Conservation (phyloP, 2,888 invertebrate species). For the Aproaerema taeniolella region DNA sequence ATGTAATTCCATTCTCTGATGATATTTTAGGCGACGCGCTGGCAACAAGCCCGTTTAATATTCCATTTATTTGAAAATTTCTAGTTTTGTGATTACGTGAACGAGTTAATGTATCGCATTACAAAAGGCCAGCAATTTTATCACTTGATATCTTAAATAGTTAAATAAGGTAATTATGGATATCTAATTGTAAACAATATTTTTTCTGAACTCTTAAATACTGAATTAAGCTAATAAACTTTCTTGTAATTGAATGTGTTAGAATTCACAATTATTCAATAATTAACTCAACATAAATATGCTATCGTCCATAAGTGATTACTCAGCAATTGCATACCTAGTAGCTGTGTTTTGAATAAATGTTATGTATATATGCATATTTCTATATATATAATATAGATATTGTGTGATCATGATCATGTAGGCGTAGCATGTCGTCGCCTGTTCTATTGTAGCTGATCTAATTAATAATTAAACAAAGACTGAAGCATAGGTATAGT, state of each 20-base stretch:
- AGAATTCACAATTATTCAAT: slow-evolving; percentile 7
- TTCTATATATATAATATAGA: slow-evolving; percentile 36
- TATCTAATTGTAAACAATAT: slow-evolving; percentile 26
- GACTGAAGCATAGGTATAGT: slow-evolving; percentile 74
- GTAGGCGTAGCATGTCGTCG: slow-evolving; percentile 41
- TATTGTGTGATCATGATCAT: slow-evolving; percentile 32
- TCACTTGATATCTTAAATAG: slow-evolving; percentile 36
- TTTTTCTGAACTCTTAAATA: slow-evolving; percentile 32
- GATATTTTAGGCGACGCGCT: too few species aligned
- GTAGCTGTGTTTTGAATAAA: slow-evolving; percentile 28
- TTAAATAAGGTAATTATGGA: slow-evolving; percentile 34
- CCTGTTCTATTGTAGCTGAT: slow-evolving; percentile 53
- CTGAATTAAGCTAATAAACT: slow-evolving; percentile 4
- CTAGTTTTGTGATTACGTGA: too few species aligned
- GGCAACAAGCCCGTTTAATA: too few species aligned
- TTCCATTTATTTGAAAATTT: too few species aligned
- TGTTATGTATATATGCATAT: slow-evolving; percentile 44
- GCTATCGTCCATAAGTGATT: slow-evolving; percentile 10
- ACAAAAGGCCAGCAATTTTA: slow-evolving; percentile 51
- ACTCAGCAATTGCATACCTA: slow-evolving; percentile 15
- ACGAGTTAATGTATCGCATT: too few species aligned
- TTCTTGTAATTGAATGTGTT: slow-evolving; percentile 8
- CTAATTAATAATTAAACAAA: slow-evolving; percentile 70
- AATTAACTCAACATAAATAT: too few species aligned
- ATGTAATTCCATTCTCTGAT: too few species aligned